Evolutionary conservation across 2,113 vertebrate genomes (phyloP).

Genomic region (Petrocephalus microphthalmus): DNA sequence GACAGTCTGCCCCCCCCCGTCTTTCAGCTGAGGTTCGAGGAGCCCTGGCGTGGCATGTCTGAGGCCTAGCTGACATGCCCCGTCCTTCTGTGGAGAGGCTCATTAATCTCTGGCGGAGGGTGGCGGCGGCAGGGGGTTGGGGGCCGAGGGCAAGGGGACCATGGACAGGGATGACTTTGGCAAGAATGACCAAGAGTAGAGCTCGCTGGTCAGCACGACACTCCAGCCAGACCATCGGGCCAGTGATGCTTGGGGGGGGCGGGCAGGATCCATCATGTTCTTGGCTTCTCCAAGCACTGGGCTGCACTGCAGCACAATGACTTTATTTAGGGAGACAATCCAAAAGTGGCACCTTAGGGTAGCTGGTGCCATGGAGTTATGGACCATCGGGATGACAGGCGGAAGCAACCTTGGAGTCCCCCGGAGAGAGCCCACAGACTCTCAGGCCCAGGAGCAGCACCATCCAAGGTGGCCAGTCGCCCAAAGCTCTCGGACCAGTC

Average conservation of each 20-base stretch:
- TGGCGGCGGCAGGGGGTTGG: neutral
- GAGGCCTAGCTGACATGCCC: slow-evolving; percentile 36
- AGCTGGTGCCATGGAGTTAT: neutral
- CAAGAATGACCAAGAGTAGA: neutral
- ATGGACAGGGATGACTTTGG: neutral
- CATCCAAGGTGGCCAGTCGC: slow-evolving; percentile 41
- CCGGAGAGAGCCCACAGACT: neutral
- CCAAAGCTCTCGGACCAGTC: slow-evolving; percentile 37
- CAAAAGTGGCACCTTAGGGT: neutral
- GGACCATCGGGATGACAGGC: neutral
- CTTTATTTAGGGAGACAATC: neutral
- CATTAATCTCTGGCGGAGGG: slow-evolving; percentile 31
- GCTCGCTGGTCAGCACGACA: neutral
- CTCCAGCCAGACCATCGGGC: neutral
- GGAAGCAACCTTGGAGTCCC: neutral
- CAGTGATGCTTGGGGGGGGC: neutral
- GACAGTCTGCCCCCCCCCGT: slow-evolving; percentile 39
- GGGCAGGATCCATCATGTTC: neutral
- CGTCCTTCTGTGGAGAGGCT: slow-evolving; percentile 14
- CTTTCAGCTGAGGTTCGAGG: slow-evolving; percentile 32
- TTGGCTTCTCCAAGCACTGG: neutral
- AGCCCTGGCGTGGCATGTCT: slow-evolving; percentile 29
- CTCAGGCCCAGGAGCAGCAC: neutral
- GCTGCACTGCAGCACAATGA: neutral
- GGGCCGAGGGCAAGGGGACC: neutral